These are phyloP conservation scores for Ramphastos sulfuratus DNA, from an alignment of 2,113 vertebrate species.

Conservation along the genomic window DNA sequence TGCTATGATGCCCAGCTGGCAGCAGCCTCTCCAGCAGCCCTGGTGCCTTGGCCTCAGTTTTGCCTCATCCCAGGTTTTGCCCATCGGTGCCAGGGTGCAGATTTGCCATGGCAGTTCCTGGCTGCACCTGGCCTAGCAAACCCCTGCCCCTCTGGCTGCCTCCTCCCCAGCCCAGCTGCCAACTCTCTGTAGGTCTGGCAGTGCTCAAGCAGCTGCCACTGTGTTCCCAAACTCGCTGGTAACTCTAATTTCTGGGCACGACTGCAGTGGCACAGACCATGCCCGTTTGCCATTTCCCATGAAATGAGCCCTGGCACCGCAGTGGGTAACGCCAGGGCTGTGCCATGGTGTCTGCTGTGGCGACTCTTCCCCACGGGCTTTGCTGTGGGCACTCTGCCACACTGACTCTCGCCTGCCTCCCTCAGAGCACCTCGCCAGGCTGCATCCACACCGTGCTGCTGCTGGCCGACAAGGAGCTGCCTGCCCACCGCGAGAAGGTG, in stretches of 20 bases:
- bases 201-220: neutral
- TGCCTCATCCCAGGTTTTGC: neutral
- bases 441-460: constrained; percentile 79
- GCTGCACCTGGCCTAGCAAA: neutral
- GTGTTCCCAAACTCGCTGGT: neutral
- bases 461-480: constrained; percentile 84
- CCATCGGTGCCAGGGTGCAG: accelerated
- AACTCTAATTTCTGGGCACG: neutral
- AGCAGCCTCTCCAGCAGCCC: neutral
- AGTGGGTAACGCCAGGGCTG: neutral
- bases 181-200: neutral
- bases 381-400: too few relatives aligned
- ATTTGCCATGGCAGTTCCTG: neutral
- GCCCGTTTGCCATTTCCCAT: neutral
- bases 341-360: accelerated
- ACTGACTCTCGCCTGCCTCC: neutral
- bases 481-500: constrained; percentile 76
- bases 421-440: constrained; percentile 71
- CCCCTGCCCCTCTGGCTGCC: neutral
- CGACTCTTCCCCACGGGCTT: neutral
- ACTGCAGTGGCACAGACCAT: accelerated
- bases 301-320: neutral
- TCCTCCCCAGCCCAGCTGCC: neutral
- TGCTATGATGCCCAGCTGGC: accelerated
- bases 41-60: accelerated